Evolutionary conservation across 2,797 vertebrate species (phyloP).

Genomic region (Cichlasoma orientale): DNA sequence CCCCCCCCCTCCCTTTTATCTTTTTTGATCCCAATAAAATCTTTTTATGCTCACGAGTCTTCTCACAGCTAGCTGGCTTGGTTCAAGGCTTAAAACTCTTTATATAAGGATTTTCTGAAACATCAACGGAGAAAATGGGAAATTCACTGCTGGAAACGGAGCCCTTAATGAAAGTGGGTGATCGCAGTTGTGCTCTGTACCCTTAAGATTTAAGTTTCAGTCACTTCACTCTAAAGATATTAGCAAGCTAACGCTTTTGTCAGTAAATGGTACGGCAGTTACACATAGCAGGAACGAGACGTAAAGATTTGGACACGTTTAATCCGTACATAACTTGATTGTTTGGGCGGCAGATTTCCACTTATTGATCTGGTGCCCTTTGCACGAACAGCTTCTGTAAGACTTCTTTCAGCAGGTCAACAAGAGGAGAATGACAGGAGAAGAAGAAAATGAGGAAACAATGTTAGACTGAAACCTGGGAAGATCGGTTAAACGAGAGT

Average conservation of each 20-base stretch:
- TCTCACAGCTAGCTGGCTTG: not conserved
- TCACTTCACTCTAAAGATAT: too few species aligned
- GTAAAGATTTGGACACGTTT: not conserved
- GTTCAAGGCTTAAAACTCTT: not conserved
- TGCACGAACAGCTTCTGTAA: not conserved
- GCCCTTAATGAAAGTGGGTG: too few species aligned
- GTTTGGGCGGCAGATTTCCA: not conserved
- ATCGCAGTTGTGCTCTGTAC: too few species aligned
- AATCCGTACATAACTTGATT: not conserved
- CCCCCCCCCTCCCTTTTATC: too few species aligned
- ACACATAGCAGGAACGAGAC: not conserved
- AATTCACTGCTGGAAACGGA: too few species aligned
- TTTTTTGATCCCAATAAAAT: too few species aligned
- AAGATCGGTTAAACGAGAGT: constrained; percentile 1
- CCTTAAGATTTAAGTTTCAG: too few species aligned
- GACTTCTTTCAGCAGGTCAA: not conserved
- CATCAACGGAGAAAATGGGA: too few species aligned
- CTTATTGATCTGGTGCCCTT: not conserved
- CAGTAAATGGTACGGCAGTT: not conserved
- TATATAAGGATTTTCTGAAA: not conserved
- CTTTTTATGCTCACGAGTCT: too few species aligned
- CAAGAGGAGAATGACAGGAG: not conserved
- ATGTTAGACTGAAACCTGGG: not conserved
- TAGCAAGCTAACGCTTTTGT: too few species aligned
- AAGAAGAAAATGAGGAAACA: not conserved